phyloP scores from a whole-genome alignment of 2,113 vertebrate genomes.

The Caranx melampygus region DNA sequence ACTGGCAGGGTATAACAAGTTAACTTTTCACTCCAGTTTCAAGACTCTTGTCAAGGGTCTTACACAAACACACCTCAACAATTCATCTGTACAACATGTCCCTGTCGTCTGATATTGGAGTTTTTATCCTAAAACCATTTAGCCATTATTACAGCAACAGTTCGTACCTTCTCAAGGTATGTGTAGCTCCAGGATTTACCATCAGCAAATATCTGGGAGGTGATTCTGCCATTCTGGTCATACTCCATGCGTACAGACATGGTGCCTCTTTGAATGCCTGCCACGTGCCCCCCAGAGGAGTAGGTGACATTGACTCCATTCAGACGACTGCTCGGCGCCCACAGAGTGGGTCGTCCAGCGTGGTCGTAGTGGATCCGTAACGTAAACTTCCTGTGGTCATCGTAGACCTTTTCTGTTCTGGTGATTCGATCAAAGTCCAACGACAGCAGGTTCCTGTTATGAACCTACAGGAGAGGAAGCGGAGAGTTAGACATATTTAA shows the following conservation, averaged over 20 bases:
- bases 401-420: constrained; percentile 98
- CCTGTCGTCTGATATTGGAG: not conserved
- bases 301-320: constrained; percentile 98
- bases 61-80: constrained; percentile 16
- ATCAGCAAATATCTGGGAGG: constrained; percentile 95
- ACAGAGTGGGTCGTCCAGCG: constrained; percentile 93
- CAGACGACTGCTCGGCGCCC: constrained; percentile 96
- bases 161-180: constrained; percentile 85
- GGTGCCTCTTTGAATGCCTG: constrained; percentile 95
- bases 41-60: constrained; percentile 39
- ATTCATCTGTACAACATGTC: constrained; percentile 12
- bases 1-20: constrained; percentile 41
- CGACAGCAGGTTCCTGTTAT: constrained; percentile 96
- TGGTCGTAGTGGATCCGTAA: constrained; percentile 96
- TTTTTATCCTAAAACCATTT: constrained; percentile 23
- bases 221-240: constrained; percentile 92
- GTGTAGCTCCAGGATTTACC: constrained; percentile 99
- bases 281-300: constrained; percentile 91
- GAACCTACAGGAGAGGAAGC: constrained; percentile 85
- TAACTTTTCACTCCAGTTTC: constrained; percentile 48
- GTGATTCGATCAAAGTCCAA: constrained; percentile 98
- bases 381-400: constrained; percentile 98
- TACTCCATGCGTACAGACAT: constrained; percentile 99
- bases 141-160: not conserved
- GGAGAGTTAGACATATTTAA: constrained; percentile 3